Percentiles rank a stretch among this genome's conserved stretches.
Evolutionary conservation across 2,113 vertebrate genomes (phyloP).

Genomic region (Plotosus lineatus): DNA sequence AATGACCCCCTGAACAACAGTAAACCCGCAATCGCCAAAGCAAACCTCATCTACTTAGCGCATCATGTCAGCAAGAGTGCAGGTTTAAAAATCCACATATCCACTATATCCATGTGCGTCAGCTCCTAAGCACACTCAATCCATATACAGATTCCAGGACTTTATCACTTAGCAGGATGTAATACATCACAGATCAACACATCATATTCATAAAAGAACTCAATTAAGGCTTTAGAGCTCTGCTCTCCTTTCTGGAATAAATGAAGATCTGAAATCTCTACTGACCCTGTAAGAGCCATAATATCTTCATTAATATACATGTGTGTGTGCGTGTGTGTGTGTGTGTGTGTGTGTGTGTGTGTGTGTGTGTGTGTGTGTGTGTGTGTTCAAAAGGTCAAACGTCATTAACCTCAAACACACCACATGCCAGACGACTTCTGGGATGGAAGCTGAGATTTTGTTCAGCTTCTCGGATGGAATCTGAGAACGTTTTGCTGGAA

Average conservation of each 20-base stretch:
- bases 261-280: not conserved
- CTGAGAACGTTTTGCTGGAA: no score
- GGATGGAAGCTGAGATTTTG: not conserved
- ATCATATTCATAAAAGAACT: not conserved
- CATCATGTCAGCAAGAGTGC: not conserved
- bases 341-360: no score
- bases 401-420: not conserved
- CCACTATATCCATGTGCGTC: not conserved
- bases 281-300: not conserved
- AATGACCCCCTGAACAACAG: no score
- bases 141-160: not conserved
- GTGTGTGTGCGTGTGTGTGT: not conserved
- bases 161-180: not conserved
- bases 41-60: no score
- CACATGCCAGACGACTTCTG: not conserved
- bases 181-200: not conserved
- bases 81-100: not conserved
- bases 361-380: not conserved
- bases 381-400: constrained; percentile 2
- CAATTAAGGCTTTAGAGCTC: not conserved
- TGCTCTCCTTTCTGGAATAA: not conserved
- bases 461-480: not conserved
- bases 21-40: no score
- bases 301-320: not conserved
- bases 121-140: not conserved